Evolutionary conservation across 2,113 vertebrate genomes (phyloP), one percentile per base, ranked within the genome.

Genomic region (Calidris pygmaea): DNA sequence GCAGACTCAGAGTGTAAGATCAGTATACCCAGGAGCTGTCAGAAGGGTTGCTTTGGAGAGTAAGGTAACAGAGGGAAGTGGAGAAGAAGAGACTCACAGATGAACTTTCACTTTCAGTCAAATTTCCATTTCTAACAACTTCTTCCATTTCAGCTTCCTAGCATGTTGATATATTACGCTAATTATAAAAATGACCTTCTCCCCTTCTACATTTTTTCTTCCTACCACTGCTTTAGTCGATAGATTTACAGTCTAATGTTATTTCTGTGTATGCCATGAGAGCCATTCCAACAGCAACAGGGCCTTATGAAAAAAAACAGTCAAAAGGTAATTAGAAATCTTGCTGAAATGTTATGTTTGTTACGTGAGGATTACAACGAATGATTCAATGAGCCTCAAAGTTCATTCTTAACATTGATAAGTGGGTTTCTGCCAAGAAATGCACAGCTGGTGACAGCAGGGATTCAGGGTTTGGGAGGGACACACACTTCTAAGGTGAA

Each of bases 271-370:
- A 87, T 78, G 74, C 70, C 80, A 66, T 12, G 53, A 96, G 62
- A 96, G 68, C 75, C 67, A 90, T 95, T 85, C 76, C 94, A 95
- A 92, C 63, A 91, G 95, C 56, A 95, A 84, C 70, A 82, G 92
- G 78, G 75, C 65, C 93, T 39, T 32, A 85, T 68, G 92, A 94
- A 91, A 59, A 70, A 70, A 85, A 94, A 41, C 71, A 87, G 70
- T 39, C 74, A 87, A 93, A 92, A 95, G 75, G 87, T 97, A 96
- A 97, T 96, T 90, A 87, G 96, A 96, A 96, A 87, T 93, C 96
- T 95, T 78, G 82, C 87, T 91, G 96, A 97, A 97, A 97, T 94
- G 96, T 90, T 96, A 95, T 48, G 63, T 96, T 97, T 96, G 91
- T 78, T 96, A 96, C 3, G 7, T 62, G 75, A 96, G 65, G 87